These are phyloP conservation scores for Lucilia cuprina DNA, from an alignment of 1,140 invertebrate species.

Conservation along the genomic window DNA sequence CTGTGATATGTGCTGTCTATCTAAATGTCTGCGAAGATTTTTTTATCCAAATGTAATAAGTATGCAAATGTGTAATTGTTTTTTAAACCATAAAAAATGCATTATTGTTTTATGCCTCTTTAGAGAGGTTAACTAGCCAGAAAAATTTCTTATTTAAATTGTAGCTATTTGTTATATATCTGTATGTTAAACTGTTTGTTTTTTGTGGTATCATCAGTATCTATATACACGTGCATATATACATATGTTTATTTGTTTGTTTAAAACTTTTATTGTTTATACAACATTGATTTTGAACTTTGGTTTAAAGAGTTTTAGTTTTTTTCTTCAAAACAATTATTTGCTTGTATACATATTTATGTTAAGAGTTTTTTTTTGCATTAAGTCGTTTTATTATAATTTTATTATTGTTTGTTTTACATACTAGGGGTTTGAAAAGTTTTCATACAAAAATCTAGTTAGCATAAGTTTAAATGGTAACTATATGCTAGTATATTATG, in stretches of 20 bases:
- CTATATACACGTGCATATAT: too few species aligned
- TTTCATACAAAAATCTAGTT: too few species aligned
- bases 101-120: slow-evolving; percentile 15
- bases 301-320: background rate
- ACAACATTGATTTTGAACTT: slow-evolving; percentile 10
- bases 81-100: background rate
- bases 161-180: background rate
- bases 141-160: background rate
- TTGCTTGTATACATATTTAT: too few species aligned
- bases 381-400: too few species aligned
- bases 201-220: background rate
- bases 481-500: too few species aligned
- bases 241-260: background rate
- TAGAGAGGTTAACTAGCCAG: slow-evolving; percentile 16
- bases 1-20: background rate
- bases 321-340: too few species aligned
- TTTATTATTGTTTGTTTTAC: too few species aligned
- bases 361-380: too few species aligned
- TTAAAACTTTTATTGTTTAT: background rate
- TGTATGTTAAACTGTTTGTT: background rate
- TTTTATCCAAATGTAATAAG: background rate
- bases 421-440: too few species aligned
- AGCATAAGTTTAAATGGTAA: too few species aligned
- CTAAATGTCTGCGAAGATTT: too few species aligned
- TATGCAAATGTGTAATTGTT: background rate